phyloP scores from a whole-genome alignment of 2,888 invertebrate genomes.

The Rotaria sp. region DNA sequence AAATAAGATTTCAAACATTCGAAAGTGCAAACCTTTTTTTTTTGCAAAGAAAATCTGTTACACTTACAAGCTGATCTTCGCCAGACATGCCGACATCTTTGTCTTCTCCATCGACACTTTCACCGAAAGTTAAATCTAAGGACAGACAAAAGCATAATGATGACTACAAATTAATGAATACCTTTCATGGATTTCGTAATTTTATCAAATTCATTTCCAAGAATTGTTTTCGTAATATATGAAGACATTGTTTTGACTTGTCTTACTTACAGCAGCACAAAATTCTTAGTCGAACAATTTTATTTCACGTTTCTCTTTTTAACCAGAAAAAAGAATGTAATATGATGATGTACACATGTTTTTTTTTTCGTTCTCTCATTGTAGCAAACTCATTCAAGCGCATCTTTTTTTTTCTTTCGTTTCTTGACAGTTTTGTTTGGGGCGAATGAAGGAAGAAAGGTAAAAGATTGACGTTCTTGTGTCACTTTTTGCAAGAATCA shows the following conservation, averaged over 20 bases:
- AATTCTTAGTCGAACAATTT: background rate
- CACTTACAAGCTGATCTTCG: background rate
- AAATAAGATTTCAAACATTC: background rate
- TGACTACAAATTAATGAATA: background rate
- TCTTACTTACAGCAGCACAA: too few relatives aligned
- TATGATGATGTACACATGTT: background rate
- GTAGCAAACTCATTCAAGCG: background rate
- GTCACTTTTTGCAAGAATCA: background rate
- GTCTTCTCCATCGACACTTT: background rate
- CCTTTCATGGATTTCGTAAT: background rate
- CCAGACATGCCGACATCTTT: background rate
- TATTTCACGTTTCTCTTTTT: background rate
- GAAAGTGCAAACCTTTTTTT: too few relatives aligned
- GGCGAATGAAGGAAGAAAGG: background rate
- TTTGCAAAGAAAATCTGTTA: background rate
- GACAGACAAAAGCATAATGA: background rate
- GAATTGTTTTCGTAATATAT: background rate
- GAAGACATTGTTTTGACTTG: background rate
- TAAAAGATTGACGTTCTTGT: background rate
- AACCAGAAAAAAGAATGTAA: background rate
- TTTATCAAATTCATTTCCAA: background rate
- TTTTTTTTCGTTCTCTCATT: background rate
- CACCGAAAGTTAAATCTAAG: background rate
- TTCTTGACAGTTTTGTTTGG: background rate
- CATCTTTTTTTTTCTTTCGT: background rate